phyloP scores from a whole-genome alignment of 2,888 invertebrate genomes.

The Carabus problematicus region DNA sequence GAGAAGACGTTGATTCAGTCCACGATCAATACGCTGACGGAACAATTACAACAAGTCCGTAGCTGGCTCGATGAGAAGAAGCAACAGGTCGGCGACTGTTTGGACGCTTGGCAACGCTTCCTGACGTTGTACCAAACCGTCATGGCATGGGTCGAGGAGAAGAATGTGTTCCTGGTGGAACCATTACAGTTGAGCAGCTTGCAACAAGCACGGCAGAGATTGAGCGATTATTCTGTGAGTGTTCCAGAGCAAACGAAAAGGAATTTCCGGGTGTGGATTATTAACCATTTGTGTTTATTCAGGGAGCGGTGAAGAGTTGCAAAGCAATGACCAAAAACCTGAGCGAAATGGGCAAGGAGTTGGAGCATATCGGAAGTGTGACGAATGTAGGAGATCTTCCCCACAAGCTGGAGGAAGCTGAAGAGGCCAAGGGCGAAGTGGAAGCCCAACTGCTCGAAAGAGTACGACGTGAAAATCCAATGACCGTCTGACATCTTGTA shows the following conservation, averaged over 20 bases:
- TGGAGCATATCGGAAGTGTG: constrained; percentile 82
- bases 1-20: constrained; percentile 79
- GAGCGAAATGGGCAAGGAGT: constrained; percentile 90
- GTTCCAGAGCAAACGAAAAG: constrained; percentile 64
- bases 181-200: constrained; percentile 80
- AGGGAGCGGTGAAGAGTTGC: constrained; percentile 88
- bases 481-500: not conserved
- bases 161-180: constrained; percentile 79
- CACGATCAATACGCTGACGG: constrained; percentile 77
- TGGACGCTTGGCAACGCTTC: constrained; percentile 90
- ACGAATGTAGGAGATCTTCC: constrained; percentile 87
- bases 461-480: constrained; percentile 60
- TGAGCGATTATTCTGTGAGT: constrained; percentile 85
- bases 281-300: constrained; percentile 52
- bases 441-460: constrained; percentile 86
- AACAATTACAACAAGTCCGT: constrained; percentile 80
- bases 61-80: constrained; percentile 84
- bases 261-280: constrained; percentile 79
- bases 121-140: constrained; percentile 82
- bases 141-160: constrained; percentile 83
- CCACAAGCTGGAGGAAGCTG: constrained; percentile 83
- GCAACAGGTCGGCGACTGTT: constrained; percentile 82
- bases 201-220: constrained; percentile 82
- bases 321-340: constrained; percentile 87
- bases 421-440: constrained; percentile 84